Conservation (phyloP, 2,113 vertebrate genomes). For the Gopherus evgoodei region DNA sequence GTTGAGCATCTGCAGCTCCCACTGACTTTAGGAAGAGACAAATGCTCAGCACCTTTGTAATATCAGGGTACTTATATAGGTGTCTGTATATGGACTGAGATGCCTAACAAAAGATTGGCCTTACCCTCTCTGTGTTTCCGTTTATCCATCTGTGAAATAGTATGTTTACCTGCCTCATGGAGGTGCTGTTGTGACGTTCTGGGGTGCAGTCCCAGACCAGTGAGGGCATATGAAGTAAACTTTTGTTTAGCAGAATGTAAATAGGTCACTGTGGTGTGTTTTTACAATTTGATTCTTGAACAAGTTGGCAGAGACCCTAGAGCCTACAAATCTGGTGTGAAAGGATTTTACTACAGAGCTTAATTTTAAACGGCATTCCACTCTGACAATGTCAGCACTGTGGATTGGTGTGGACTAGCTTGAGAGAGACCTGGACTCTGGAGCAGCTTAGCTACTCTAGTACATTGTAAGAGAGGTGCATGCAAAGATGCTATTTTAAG, state of each 20-base stretch:
- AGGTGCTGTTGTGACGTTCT: not conserved
- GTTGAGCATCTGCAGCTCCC: not conserved
- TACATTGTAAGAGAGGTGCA: not conserved
- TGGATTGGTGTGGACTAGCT: not conserved
- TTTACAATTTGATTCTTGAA: constrained; percentile 23
- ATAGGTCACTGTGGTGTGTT: constrained; percentile 20
- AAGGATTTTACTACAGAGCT: not conserved
- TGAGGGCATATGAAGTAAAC: constrained; percentile 26
- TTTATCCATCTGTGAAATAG: not conserved
- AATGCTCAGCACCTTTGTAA: not conserved
- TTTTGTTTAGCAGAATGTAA: constrained; percentile 24
- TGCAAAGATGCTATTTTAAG: not conserved
- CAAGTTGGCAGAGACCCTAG: not conserved
- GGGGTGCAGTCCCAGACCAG: not conserved
- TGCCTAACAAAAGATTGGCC: not conserved
- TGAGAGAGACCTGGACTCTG: not conserved
- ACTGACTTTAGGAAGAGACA: not conserved
- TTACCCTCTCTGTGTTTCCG: not conserved
- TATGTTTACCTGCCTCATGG: not conserved
- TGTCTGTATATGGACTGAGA: not conserved
- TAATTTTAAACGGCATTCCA: not conserved
- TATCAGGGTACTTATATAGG: not conserved
- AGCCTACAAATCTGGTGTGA: constrained; percentile 1
- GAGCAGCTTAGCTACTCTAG: not conserved
- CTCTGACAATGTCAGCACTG: not conserved